phyloP scores from a whole-genome alignment of 1,140 invertebrate genomes.

The Drosophila simulans region DNA sequence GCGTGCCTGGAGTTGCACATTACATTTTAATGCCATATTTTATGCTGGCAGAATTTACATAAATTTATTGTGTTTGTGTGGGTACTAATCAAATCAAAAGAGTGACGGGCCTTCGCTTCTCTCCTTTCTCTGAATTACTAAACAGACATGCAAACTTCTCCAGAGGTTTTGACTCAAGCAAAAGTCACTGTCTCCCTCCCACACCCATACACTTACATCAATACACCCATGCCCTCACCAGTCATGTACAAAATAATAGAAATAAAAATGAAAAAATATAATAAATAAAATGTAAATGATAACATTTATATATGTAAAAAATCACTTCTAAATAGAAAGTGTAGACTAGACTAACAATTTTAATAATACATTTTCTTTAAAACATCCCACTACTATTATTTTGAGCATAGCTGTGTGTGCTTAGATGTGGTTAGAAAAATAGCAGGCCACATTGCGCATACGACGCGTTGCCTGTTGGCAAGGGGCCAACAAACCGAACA shows the following conservation, averaged over 20 bases:
- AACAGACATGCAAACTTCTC: slow-evolving; percentile 72
- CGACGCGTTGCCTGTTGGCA: slow-evolving; percentile 53
- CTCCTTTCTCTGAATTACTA: slow-evolving; percentile 57
- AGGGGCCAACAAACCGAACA: slow-evolving; percentile 44
- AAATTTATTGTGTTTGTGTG: slow-evolving; percentile 57
- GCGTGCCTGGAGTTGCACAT: slow-evolving; percentile 70
- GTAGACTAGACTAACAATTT: not conserved
- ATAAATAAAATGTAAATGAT: not conserved
- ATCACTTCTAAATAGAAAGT: not conserved
- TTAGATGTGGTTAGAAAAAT: slow-evolving; percentile 52
- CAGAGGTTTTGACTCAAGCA: slow-evolving; percentile 23
- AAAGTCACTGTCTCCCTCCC: slow-evolving; percentile 22
- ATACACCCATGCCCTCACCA: slow-evolving; percentile 1
- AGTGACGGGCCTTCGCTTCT: slow-evolving; percentile 37
- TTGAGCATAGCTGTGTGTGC: slow-evolving; percentile 1
- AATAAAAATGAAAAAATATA: not conserved
- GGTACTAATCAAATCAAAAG: slow-evolving; percentile 76
- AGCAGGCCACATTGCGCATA: slow-evolving; percentile 55
- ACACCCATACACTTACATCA: slow-evolving; percentile 18
- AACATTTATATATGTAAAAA: not conserved
- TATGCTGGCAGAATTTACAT: slow-evolving; percentile 75
- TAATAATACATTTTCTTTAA: not conserved
- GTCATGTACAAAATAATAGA: not conserved
- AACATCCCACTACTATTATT: not conserved
- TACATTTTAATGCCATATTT: slow-evolving; percentile 82